These are phyloP conservation scores for Nipponacmea schrenckii DNA, from an alignment of 2,888 invertebrate genomes.

Conservation along the genomic window DNA sequence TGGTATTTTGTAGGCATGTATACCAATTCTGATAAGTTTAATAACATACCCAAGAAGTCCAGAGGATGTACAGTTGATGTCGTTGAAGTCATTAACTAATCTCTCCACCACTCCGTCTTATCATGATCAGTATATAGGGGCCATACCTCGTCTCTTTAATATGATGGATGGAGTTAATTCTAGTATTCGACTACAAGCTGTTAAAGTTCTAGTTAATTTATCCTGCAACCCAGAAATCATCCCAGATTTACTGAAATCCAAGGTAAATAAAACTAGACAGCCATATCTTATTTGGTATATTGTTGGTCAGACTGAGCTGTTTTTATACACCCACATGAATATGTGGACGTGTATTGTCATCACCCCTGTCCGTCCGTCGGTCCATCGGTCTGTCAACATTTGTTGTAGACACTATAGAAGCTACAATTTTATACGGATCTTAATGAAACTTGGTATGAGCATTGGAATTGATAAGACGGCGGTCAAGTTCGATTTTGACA, in stretches of 20 bases:
- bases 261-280: conserved; percentile 65
- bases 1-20: conserved; percentile 64
- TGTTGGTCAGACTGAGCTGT: neutral
- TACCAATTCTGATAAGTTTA: conserved; percentile 70
- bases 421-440: no score
- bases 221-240: conserved; percentile 74
- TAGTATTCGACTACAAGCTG: conserved; percentile 70
- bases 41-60: conserved; percentile 65
- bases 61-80: conserved; percentile 68
- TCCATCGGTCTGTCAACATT: no score
- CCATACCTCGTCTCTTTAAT: conserved; percentile 69
- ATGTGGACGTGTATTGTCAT: no score
- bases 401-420: no score
- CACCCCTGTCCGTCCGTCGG: no score
- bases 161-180: conserved; percentile 68
- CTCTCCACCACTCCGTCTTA: conserved; percentile 70
- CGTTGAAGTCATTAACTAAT: conserved; percentile 72
- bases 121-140: conserved; percentile 70
- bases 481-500: no score
- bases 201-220: conserved; percentile 73
- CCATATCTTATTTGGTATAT: neutral
- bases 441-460: no score
- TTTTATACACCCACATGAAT: neutral
- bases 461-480: no score
- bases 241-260: conserved; percentile 72